These are phyloP conservation scores for Norana najaformis DNA, from an alignment of 2,888 invertebrate species.

Conservation along the genomic window DNA sequence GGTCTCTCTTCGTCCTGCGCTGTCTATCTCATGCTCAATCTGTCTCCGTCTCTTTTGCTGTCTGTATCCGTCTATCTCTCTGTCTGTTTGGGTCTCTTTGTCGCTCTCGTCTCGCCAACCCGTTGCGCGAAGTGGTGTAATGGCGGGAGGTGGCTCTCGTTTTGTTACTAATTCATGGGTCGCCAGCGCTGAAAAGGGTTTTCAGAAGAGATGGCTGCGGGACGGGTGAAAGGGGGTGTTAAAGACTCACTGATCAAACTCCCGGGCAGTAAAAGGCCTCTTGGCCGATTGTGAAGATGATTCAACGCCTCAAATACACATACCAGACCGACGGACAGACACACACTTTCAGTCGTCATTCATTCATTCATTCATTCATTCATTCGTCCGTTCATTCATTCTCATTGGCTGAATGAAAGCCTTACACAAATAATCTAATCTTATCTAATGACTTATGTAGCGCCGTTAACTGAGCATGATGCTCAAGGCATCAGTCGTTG, in stretches of 20 bases:
- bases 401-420: not conserved
- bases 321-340: not conserved
- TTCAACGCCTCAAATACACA: not conserved
- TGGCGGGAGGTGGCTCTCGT: not conserved
- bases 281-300: not conserved
- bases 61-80: too few species aligned
- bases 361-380: too few species aligned
- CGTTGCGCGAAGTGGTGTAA: too few species aligned
- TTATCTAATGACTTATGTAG: too few species aligned
- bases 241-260: too few species aligned
- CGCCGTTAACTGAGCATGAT: too few species aligned
- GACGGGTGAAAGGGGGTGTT: not conserved
- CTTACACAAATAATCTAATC: not conserved
- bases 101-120: not conserved
- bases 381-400: too few species aligned
- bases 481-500: too few species aligned
- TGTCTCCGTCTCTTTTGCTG: too few species aligned
- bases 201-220: not conserved
- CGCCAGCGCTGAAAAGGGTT: not conserved
- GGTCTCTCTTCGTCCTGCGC: too few species aligned
- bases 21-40: too few species aligned
- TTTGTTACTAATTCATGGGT: not conserved
- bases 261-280: not conserved
- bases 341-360: not conserved
- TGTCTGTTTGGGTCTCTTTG: not conserved